Conservation (phyloP, 1,140 invertebrate genomes). For the Laupala kohalensis region DNA sequence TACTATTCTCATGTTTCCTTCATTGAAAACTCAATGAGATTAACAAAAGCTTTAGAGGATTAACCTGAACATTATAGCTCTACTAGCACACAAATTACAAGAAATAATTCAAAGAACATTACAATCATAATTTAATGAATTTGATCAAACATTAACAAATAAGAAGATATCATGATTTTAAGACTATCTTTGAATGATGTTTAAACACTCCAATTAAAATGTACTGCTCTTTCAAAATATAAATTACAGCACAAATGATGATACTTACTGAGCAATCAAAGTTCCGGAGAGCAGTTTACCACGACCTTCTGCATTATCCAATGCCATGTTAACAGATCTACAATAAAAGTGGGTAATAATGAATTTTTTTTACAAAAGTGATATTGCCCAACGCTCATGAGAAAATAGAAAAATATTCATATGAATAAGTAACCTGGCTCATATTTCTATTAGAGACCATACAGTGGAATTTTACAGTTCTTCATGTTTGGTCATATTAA, state of each 20-base stretch:
- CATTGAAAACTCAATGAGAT: too few relatives aligned
- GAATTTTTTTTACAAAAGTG: too few relatives aligned
- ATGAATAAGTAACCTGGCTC: too few relatives aligned
- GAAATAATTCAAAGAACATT: not conserved
- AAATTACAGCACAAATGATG: not conserved
- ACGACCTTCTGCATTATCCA: too few relatives aligned
- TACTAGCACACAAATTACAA: not conserved
- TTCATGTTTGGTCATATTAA: too few relatives aligned
- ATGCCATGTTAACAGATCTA: too few relatives aligned
- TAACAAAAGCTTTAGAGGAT: too few relatives aligned
- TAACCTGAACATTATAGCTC: not conserved
- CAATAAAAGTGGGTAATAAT: too few relatives aligned
- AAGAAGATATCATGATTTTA: not conserved
- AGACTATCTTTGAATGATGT: not conserved
- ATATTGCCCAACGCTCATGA: too few relatives aligned
- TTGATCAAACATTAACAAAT: not conserved
- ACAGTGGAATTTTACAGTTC: too few relatives aligned
- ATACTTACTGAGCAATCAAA: not conserved
- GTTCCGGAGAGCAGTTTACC: not conserved
- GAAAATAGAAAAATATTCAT: too few relatives aligned
- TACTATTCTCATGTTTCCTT: not conserved
- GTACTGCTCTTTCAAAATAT: not conserved
- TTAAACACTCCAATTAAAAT: not conserved
- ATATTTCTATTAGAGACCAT: too few relatives aligned
- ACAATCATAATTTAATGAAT: not conserved